A percentile compares a stretch with the other conserved stretches of the same genome.
Evolutionary conservation across 1,140 invertebrate genomes (phyloP).

Genomic region (Dufourea novaeangliae): DNA sequence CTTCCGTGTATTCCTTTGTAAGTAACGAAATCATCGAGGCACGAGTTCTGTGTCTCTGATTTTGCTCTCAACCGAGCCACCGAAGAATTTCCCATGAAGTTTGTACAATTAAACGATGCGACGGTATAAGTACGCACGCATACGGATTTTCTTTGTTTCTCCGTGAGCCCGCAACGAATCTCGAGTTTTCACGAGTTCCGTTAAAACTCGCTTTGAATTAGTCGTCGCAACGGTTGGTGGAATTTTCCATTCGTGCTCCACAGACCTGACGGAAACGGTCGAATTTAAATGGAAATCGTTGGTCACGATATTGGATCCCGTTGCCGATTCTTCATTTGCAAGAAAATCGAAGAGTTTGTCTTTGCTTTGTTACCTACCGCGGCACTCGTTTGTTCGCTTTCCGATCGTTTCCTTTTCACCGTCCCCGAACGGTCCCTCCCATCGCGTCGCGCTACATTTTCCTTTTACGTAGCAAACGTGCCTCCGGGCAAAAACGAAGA

Average conservation of each 20-base stretch:
- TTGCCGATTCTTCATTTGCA: slow-evolving; percentile 34
- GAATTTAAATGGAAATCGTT: slow-evolving; percentile 37
- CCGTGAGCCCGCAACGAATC: too few relatives aligned
- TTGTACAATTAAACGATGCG: too few relatives aligned
- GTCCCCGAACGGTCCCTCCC: not conserved
- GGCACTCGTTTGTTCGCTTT: not conserved
- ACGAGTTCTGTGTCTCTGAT: too few relatives aligned
- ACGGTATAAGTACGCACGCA: too few relatives aligned
- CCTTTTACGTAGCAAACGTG: slow-evolving; percentile 17
- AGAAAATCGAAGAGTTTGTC: slow-evolving; percentile 45
- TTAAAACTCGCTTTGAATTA: not conserved
- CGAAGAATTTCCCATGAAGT: too few relatives aligned
- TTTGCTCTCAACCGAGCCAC: too few relatives aligned
- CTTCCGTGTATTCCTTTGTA: too few relatives aligned
- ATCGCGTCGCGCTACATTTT: not conserved
- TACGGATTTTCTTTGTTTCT: not conserved
- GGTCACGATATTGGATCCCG: slow-evolving; percentile 22
- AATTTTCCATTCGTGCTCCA: slow-evolving; percentile 4
- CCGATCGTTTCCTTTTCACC: not conserved
- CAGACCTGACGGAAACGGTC: slow-evolving; percentile 3
- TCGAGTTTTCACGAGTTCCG: not conserved
- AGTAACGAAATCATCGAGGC: too few relatives aligned
- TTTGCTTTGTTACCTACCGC: slow-evolving; percentile 48
- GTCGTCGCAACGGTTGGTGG: not conserved
- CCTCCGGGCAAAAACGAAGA: slow-evolving; percentile 8